Conservation (phyloP, 2,113 vertebrate genomes). For the Myiozetetes cayanensis region DNA sequence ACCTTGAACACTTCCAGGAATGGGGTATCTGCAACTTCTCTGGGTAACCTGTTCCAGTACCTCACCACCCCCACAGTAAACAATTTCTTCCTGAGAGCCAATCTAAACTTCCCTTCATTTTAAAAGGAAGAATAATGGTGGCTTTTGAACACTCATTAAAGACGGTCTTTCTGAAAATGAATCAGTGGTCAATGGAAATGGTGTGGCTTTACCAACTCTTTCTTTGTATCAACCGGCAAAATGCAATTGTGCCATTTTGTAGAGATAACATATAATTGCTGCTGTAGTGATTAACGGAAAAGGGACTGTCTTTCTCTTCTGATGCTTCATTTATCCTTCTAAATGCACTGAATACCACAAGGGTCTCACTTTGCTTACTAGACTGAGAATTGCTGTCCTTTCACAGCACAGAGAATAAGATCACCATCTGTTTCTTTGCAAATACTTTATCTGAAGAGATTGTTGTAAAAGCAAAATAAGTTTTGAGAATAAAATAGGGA, state of each 20-base stretch:
- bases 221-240: background rate
- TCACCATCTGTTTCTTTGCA: conserved; percentile 15
- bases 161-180: background rate
- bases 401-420: background rate
- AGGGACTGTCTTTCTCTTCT: background rate
- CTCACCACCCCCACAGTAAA: no score
- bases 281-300: background rate
- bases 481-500: background rate
- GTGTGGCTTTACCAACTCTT: background rate
- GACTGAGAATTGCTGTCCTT: background rate
- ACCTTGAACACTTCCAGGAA: background rate
- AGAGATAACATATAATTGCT: background rate
- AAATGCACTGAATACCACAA: background rate
- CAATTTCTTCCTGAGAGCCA: background rate
- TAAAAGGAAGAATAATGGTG: background rate
- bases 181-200: background rate
- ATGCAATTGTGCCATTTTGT: background rate
- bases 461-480: background rate
- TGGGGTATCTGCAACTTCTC: background rate
- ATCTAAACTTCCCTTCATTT: background rate
- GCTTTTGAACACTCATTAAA: background rate
- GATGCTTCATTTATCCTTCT: background rate
- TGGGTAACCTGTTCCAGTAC: background rate
- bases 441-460: background rate
- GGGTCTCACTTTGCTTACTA: background rate